Evolutionary conservation across 2,888 invertebrate genomes (phyloP).

Genomic region (Eupithecia subfuscata): DNA sequence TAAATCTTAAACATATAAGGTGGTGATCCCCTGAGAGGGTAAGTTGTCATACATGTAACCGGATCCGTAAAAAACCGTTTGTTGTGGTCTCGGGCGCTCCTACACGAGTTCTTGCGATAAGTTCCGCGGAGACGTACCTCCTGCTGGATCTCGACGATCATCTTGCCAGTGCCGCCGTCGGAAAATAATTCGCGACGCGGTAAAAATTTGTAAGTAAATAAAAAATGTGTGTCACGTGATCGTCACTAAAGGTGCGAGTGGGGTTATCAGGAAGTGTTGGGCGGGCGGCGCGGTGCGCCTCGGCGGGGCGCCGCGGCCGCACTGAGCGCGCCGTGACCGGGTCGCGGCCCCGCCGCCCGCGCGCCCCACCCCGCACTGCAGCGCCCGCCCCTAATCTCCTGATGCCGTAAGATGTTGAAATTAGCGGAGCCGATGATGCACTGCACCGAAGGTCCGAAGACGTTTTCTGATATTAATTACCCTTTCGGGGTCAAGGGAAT

Average conservation of each 20-base stretch:
- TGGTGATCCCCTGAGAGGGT: too few species aligned
- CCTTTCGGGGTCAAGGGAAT: neutral
- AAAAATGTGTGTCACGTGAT: slow-evolving; percentile 36
- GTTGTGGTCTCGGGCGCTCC: neutral
- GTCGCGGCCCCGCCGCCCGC: slow-evolving; percentile 63
- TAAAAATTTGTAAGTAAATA: slow-evolving; percentile 49
- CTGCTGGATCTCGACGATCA: slow-evolving; percentile 81
- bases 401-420: slow-evolving; percentile 80
- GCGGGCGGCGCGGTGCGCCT: slow-evolving; percentile 67
- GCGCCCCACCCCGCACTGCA: slow-evolving; percentile 58
- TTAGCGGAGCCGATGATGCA: slow-evolving; percentile 76
- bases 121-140: slow-evolving; percentile 64
- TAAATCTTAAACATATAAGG: too few species aligned
- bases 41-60: neutral
- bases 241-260: slow-evolving; percentile 43
- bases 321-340: slow-evolving; percentile 76
- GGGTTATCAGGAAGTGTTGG: slow-evolving; percentile 31
- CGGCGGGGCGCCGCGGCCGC: slow-evolving; percentile 81
- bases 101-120: slow-evolving; percentile 36
- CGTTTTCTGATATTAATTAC: neutral
- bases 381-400: slow-evolving; percentile 65
- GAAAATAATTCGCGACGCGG: slow-evolving; percentile 33
- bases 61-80: neutral
- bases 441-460: slow-evolving; percentile 51
- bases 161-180: slow-evolving; percentile 43